Conservation (phyloP, 92 coral and sea anemone species). For the Porites cylindrica region DNA sequence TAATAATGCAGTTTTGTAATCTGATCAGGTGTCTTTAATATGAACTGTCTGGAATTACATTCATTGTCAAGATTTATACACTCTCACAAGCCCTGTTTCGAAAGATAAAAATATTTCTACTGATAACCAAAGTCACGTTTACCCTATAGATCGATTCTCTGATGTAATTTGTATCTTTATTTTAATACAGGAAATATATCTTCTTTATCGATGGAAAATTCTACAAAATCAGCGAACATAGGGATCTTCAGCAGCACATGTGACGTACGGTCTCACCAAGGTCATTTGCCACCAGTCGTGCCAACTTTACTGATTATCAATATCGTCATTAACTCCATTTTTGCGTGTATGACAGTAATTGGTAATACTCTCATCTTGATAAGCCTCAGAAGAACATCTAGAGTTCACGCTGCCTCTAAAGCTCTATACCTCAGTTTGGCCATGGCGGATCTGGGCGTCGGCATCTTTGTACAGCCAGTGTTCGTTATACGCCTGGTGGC, state of each 20-base stretch:
- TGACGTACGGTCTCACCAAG: neutral
- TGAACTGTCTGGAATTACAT: no score
- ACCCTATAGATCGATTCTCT: no score
- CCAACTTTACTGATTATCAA: neutral
- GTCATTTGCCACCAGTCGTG: neutral
- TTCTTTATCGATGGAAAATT: neutral
- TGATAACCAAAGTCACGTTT: no score
- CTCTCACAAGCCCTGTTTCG: no score
- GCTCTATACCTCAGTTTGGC: constrained; percentile 15
- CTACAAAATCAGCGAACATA: neutral
- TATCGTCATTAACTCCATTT: neutral
- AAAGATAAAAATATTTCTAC: no score
- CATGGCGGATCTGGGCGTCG: neutral
- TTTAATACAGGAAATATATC: no score
- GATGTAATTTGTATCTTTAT: no score
- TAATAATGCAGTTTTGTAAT: no score
- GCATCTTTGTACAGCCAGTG: constrained; percentile 7
- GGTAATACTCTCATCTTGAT: neutral
- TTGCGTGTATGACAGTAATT: neutral
- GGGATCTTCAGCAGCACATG: neutral
- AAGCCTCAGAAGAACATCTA: neutral
- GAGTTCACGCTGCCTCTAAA: constrained; percentile 7
- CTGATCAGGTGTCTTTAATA: no score
- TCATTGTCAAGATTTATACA: no score
- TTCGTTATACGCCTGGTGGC: neutral